A percentile compares a stretch with the other conserved stretches of the same genome.
Conservation (phyloP, 1,140 invertebrate genomes). For the Watersipora subatra region DNA sequence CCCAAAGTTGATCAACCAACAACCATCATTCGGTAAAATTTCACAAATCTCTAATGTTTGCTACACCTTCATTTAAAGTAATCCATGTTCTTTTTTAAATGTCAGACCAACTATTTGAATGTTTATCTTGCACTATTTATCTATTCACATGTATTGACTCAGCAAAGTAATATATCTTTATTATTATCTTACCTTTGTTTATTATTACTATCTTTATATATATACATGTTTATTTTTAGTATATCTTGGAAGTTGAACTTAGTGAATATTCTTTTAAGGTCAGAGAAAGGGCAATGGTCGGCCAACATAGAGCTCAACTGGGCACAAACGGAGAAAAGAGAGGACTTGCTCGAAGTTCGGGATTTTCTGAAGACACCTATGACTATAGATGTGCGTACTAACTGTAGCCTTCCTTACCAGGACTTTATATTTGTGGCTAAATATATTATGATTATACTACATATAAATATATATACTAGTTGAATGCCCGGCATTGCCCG, state of each 20-base stretch:
- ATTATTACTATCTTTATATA: neutral
- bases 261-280: conserved; percentile 11
- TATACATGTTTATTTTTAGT: neutral
- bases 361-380: conserved; percentile 34
- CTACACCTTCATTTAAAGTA: too few relatives aligned
- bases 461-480: too few relatives aligned
- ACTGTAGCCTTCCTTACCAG: too few relatives aligned
- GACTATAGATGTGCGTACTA: conserved; percentile 20
- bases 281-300: conserved; percentile 19
- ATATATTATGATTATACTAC: too few relatives aligned
- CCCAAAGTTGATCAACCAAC: neutral
- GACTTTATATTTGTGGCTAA: too few relatives aligned
- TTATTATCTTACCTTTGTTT: neutral
- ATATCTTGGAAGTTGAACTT: too few relatives aligned
- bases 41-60: too few relatives aligned
- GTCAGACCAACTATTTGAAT: neutral
- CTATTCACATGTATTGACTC: too few relatives aligned
- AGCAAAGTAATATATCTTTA: neutral
- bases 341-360: conserved; percentile 26
- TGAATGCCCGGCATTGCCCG: too few relatives aligned
- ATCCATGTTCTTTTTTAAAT: too few relatives aligned
- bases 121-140: neutral
- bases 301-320: conserved; percentile 30
- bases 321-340: conserved; percentile 17
- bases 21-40: neutral